A percentile compares a stretch with the other conserved stretches of the same genome.
phyloP scores from a whole-genome alignment of 2,888 invertebrate species.

The Flexamia atlantica region DNA sequence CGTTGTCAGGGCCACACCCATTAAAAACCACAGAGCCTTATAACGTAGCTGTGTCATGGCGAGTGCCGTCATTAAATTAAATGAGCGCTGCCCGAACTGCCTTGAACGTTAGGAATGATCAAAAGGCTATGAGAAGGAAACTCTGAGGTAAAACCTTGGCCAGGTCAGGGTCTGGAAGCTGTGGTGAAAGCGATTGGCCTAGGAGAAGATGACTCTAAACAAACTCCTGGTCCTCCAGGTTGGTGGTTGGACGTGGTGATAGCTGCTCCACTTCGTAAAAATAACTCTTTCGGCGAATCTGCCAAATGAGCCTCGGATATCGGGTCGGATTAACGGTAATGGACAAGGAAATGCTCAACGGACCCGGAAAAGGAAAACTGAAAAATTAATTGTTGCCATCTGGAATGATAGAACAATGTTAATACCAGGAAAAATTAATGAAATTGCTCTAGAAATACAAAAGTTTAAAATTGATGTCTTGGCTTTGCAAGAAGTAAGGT shows the following conservation, averaged over 20 bases:
- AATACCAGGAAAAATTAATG: no score
- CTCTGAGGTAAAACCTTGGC: conserved; percentile 29
- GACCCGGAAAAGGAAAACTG: no score
- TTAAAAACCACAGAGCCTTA: not conserved
- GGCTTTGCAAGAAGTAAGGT: no score
- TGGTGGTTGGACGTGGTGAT: conserved; percentile 59
- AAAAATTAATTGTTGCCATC: not conserved
- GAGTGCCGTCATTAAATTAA: conserved; percentile 6
- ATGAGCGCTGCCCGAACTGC: not conserved
- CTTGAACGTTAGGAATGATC: not conserved
- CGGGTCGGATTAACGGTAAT: not conserved
- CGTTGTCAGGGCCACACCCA: not conserved
- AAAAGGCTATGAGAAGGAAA: no score
- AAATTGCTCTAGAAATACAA: no score
- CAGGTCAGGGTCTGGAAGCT: conserved; percentile 11
- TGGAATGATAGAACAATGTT: no score
- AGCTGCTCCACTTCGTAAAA: conserved; percentile 39
- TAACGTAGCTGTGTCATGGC: not conserved
- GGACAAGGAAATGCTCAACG: no score
- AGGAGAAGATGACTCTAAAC: conserved; percentile 44
- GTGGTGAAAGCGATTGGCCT: conserved; percentile 32
- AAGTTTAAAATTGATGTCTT: no score
- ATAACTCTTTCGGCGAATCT: conserved; percentile 13
- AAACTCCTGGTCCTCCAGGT: conserved; percentile 60
- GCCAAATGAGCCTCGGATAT: conserved; percentile 18